phyloP scores from a whole-genome alignment of 2,113 vertebrate genomes.

The Campylomormyrus tamandua region DNA sequence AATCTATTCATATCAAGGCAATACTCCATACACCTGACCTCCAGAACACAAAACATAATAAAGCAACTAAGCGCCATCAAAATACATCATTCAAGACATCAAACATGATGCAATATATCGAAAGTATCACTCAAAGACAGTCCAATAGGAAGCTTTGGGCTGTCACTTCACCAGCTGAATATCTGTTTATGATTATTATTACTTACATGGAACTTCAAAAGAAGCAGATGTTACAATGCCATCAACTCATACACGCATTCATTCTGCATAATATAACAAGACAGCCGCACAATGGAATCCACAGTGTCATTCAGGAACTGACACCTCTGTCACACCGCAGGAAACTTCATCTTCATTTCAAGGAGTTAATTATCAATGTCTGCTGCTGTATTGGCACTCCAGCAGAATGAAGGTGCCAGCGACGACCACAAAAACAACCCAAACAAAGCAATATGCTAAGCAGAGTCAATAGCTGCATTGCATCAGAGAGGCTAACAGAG shows the following conservation, averaged over 20 bases:
- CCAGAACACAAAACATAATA: neutral
- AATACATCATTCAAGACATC: neutral
- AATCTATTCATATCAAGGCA: neutral
- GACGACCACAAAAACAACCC: conserved; percentile 21
- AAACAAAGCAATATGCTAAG: conserved; percentile 18
- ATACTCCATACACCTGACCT: neutral
- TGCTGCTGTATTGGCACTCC: conserved; percentile 20
- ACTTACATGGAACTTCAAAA: neutral
- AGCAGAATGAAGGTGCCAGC: conserved; percentile 33
- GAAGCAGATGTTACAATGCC: neutral
- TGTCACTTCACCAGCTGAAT: conserved; percentile 10
- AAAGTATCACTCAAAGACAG: neutral
- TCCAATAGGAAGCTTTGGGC: neutral
- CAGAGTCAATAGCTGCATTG: neutral
- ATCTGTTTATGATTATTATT: neutral
- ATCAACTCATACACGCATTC: neutral
- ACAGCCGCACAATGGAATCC: conserved; percentile 18
- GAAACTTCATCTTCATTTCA: conserved; percentile 26
- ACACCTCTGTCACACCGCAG: conserved; percentile 30
- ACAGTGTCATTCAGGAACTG: conserved; percentile 22
- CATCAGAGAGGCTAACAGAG: neutral
- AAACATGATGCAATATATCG: neutral
- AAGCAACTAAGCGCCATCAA: neutral
- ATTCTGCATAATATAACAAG: conserved; percentile 18
- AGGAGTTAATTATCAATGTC: conserved; percentile 43